phyloP scores from a whole-genome alignment of 2,888 invertebrate genomes.

The Protula sp. region DNA sequence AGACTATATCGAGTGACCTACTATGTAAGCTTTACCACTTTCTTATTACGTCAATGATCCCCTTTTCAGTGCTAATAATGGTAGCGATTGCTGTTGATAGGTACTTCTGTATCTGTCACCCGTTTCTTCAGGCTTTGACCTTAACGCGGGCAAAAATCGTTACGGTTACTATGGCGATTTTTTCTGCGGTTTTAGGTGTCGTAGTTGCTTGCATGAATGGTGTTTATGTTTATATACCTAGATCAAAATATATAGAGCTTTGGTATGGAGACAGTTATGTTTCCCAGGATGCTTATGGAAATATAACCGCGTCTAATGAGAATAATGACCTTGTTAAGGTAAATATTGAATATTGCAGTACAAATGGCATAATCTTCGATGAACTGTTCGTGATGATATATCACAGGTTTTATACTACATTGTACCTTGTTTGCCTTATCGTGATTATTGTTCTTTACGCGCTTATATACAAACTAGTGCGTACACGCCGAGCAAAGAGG shows the following conservation, averaged over 20 bases:
- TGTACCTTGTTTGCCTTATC: slow-evolving; percentile 44
- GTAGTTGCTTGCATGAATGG: slow-evolving; percentile 24
- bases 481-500: neutral
- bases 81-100: slow-evolving; percentile 33
- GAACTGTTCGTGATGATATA: slow-evolving; percentile 30
- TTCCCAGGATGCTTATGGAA: neutral
- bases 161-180: slow-evolving; percentile 27
- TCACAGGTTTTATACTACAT: slow-evolving; percentile 42
- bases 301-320: neutral
- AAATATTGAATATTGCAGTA: slow-evolving; percentile 30
- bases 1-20: slow-evolving; percentile 30
- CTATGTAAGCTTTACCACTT: slow-evolving; percentile 42
- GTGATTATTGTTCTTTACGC: slow-evolving; percentile 47
- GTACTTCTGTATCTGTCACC: slow-evolving; percentile 44
- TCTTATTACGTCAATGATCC: slow-evolving; percentile 38
- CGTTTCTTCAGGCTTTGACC: slow-evolving; percentile 42
- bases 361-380: slow-evolving; percentile 27
- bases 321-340: neutral
- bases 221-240: neutral
- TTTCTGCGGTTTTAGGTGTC: slow-evolving; percentile 36
- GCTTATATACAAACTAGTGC: slow-evolving; percentile 38
- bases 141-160: slow-evolving; percentile 25
- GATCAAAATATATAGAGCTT: no score
- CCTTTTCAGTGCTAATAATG: slow-evolving; percentile 44
- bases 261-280: no score